These are phyloP conservation scores for Calliopum simillimum DNA, from an alignment of 2,888 invertebrate species.

Conservation along the genomic window DNA sequence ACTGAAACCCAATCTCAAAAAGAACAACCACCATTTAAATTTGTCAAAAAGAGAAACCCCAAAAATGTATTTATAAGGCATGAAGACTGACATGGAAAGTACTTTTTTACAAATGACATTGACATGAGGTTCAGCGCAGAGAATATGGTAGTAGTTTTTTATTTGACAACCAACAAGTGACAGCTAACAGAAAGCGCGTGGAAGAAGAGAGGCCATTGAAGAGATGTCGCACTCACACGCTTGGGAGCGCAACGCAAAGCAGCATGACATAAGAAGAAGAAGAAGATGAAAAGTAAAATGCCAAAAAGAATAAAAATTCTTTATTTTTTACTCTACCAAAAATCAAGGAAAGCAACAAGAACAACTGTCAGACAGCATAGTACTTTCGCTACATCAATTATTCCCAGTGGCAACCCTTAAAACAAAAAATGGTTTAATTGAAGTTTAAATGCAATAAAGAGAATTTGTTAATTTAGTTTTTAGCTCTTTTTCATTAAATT, in stretches of 20 bases:
- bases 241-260: background rate
- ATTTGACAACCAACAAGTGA: conserved; percentile 52
- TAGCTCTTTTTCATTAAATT: background rate
- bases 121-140: conserved; percentile 64
- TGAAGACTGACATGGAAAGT: conserved; percentile 17
- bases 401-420: too few relatives aligned
- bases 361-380: too few relatives aligned
- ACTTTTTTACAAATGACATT: conserved; percentile 2
- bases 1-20: background rate
- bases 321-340: too few relatives aligned
- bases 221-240: conserved; percentile 4
- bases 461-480: too few relatives aligned
- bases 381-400: too few relatives aligned
- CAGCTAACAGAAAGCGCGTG: conserved; percentile 12
- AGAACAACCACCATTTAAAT: background rate
- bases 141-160: conserved; percentile 68
- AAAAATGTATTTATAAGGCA: conserved; percentile 23
- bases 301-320: too few relatives aligned
- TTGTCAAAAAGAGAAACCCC: conserved; percentile 15
- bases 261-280: background rate
- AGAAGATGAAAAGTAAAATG: too few relatives aligned
- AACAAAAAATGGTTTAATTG: too few relatives aligned
- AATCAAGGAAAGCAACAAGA: too few relatives aligned
- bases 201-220: background rate
- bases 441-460: too few relatives aligned